Evolutionary conservation across 2,888 invertebrate species (phyloP).

Genomic region (Cephus spinipes): DNA sequence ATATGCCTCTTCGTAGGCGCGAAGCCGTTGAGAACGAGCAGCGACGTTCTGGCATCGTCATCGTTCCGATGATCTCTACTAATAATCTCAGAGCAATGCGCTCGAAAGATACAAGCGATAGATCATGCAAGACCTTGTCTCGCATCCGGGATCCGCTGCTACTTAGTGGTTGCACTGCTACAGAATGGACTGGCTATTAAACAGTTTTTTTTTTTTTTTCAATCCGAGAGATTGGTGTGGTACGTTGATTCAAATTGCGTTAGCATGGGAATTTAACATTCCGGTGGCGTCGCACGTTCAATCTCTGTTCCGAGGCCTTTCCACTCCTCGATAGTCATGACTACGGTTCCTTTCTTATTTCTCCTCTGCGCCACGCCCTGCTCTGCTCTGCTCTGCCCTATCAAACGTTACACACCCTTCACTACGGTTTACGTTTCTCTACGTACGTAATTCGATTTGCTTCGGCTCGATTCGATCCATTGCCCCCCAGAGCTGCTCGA

Average conservation of each 20-base stretch:
- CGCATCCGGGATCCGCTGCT: neutral
- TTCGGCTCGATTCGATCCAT: conserved; percentile 29
- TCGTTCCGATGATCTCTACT: no score
- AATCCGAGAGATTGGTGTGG: neutral
- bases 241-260: conserved; percentile 7
- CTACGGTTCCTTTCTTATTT: conserved; percentile 60
- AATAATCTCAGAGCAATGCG: no score
- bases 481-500: conserved; percentile 30
- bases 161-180: no score
- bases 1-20: no score
- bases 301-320: conserved; percentile 36
- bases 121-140: neutral
- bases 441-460: conserved; percentile 32
- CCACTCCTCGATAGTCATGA: conserved; percentile 42
- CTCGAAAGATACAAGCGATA: no score
- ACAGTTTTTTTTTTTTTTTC: neutral
- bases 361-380: conserved; percentile 61
- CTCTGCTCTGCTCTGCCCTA: conserved; percentile 44
- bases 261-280: conserved; percentile 60
- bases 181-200: neutral
- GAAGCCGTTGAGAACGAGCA: no score
- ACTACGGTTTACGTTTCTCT: conserved; percentile 21
- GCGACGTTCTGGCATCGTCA: no score
- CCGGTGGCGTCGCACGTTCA: conserved; percentile 48
- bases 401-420: conserved; percentile 26